phyloP scores from a whole-genome alignment of 2,888 invertebrate genomes.

The Drosophila histrio region DNA sequence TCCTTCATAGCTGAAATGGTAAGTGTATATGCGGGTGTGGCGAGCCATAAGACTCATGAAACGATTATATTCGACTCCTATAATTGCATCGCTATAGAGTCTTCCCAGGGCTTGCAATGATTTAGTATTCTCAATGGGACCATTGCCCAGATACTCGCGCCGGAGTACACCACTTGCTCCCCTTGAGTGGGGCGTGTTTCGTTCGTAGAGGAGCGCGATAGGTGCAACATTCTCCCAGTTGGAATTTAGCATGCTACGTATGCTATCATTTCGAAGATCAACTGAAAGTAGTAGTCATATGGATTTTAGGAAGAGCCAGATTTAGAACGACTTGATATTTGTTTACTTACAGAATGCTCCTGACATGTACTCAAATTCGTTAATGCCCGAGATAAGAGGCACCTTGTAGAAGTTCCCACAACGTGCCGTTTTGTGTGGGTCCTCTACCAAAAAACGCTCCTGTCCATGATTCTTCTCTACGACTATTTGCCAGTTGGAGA shows the following conservation, averaged over 20 bases:
- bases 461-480: slow-evolving; percentile 88
- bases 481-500: slow-evolving; percentile 86
- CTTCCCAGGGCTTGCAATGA: slow-evolving; percentile 68
- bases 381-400: slow-evolving; percentile 88
- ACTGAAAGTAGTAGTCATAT: slow-evolving; percentile 32
- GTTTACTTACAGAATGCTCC: slow-evolving; percentile 84
- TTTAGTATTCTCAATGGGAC: slow-evolving; percentile 40
- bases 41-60: slow-evolving; percentile 86
- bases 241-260: slow-evolving; percentile 69
- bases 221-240: slow-evolving; percentile 75
- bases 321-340: rapidly evolving
- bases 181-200: slow-evolving; percentile 79
- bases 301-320: background rate
- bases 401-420: slow-evolving; percentile 86
- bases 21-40: slow-evolving; percentile 86
- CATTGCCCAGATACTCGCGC: slow-evolving; percentile 65
- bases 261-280: slow-evolving; percentile 85
- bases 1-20: slow-evolving; percentile 87
- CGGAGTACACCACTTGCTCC: slow-evolving; percentile 68
- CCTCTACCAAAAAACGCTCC: slow-evolving; percentile 87
- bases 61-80: slow-evolving; percentile 86
- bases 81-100: slow-evolving; percentile 86
- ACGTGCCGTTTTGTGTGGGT: slow-evolving; percentile 86
- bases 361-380: slow-evolving; percentile 87
- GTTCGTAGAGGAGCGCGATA: slow-evolving; percentile 83